Evolutionary conservation across 2,888 invertebrate genomes (phyloP).

Genomic region (Mantis religiosa): DNA sequence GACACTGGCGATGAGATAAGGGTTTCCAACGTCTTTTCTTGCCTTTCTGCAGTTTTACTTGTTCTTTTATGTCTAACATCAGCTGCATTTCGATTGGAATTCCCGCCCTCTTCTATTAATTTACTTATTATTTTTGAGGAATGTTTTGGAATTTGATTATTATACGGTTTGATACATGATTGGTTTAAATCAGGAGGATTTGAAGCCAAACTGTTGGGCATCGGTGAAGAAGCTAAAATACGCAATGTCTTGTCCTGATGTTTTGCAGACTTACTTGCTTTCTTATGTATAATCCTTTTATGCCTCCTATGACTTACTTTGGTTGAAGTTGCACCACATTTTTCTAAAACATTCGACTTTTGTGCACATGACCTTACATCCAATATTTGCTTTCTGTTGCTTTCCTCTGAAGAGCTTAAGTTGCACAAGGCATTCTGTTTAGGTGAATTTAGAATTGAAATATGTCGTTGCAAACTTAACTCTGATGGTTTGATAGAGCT

Average conservation of each 20-base stretch:
- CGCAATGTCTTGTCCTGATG: background rate
- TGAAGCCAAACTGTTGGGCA: background rate
- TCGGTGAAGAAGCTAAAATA: background rate
- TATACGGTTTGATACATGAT: background rate
- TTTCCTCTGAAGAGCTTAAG: background rate
- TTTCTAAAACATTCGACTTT: background rate
- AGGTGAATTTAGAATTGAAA: background rate
- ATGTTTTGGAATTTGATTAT: background rate
- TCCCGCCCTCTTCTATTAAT: background rate
- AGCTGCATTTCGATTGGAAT: background rate
- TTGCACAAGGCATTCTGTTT: background rate
- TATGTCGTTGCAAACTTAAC: background rate
- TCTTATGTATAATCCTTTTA: background rate
- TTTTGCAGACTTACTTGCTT: background rate
- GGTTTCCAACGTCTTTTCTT: too few species aligned
- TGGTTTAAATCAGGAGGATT: background rate
- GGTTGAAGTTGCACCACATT: background rate
- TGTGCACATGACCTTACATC: background rate
- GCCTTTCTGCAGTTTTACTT: too few species aligned
- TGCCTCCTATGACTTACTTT: background rate
- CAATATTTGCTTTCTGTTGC: background rate
- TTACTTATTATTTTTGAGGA: background rate
- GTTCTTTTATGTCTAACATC: too few species aligned
- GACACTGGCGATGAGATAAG: background rate
- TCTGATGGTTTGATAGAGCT: background rate